These are phyloP conservation scores for Poecilia picta DNA, from an alignment of 2,797 vertebrate genomes.

Conservation along the genomic window DNA sequence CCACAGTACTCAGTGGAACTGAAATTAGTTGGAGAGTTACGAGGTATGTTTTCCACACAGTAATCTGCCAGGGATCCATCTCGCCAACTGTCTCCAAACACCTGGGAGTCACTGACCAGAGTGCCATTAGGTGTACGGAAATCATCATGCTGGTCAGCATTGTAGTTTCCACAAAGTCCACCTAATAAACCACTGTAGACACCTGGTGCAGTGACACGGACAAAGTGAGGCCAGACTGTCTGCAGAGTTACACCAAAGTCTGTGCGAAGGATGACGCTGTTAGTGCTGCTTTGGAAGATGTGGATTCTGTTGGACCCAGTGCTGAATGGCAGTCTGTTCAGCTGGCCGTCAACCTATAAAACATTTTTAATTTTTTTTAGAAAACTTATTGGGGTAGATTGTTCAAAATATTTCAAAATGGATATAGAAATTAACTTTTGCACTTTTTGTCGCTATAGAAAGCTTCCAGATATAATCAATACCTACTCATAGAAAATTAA, in stretches of 20 bases:
- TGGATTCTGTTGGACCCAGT: slow-evolving; percentile 25
- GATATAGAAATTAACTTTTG: neutral
- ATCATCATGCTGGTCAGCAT: slow-evolving; percentile 59
- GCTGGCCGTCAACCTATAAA: slow-evolving; percentile 67
- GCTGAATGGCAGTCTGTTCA: slow-evolving; percentile 60
- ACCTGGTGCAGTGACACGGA: slow-evolving; percentile 62
- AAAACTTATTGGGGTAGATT: neutral
- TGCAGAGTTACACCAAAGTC: slow-evolving; percentile 69
- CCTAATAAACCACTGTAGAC: slow-evolving; percentile 62
- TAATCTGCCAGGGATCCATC: slow-evolving; percentile 40
- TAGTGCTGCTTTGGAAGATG: slow-evolving; percentile 66
- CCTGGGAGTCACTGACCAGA: slow-evolving; percentile 28
- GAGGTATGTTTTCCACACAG: slow-evolving; percentile 38
- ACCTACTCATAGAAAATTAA: neutral
- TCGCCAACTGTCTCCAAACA: slow-evolving; percentile 73
- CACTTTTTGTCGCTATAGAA: neutral
- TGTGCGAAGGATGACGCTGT: slow-evolving; percentile 64
- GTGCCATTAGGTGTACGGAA: slow-evolving; percentile 53
- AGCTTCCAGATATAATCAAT: too few relatives aligned
- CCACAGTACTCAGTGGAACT: slow-evolving; percentile 54
- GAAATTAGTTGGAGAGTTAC: neutral
- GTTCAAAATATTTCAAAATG: neutral
- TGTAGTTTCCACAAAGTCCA: slow-evolving; percentile 76
- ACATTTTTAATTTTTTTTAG: too few relatives aligned
- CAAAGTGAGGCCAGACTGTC: slow-evolving; percentile 66